These are phyloP conservation scores for Drosophila sechellia DNA, from an alignment of 1,140 invertebrate genomes.

Conservation along the genomic window DNA sequence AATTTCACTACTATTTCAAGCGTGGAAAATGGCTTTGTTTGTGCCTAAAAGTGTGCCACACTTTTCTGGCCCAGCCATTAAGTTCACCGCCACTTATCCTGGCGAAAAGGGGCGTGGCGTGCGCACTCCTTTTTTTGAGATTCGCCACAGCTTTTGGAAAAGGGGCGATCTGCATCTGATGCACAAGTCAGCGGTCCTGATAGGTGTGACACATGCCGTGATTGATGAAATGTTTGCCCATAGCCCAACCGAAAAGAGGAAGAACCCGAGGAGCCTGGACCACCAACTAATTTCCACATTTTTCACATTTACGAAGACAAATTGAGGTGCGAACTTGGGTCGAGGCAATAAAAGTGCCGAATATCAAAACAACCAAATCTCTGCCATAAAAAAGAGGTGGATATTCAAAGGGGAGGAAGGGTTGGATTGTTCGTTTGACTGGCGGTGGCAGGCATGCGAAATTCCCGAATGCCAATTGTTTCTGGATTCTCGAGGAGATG, in stretches of 20 bases:
- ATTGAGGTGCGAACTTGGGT: constrained; percentile 84
- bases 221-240: constrained; percentile 76
- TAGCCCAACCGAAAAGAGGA: constrained; percentile 25
- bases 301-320: constrained; percentile 84
- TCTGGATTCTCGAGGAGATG: constrained; percentile 67
- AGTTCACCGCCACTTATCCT: constrained; percentile 32
- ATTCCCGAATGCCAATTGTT: constrained; percentile 74
- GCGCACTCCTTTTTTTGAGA: constrained; percentile 64
- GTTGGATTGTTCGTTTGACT: constrained; percentile 12
- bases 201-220: constrained; percentile 80
- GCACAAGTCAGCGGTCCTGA: constrained; percentile 51
- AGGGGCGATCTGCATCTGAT: constrained; percentile 61
- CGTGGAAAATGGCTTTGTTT: constrained; percentile 20
- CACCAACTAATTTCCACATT: constrained; percentile 84
- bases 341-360: constrained; percentile 83
- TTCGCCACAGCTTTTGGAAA: constrained; percentile 32
- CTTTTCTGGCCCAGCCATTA: constrained; percentile 52
- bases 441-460: constrained; percentile 71
- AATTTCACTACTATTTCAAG: neutral
- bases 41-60: constrained; percentile 57
- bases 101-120: constrained; percentile 56
- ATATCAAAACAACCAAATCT: constrained; percentile 83
- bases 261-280: constrained; percentile 20
- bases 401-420: constrained; percentile 2
- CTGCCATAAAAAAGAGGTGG: constrained; percentile 69